Base-by-base conservation (phyloP, 2,797 vertebrate species). In the Malacoctenus gilli region DNA sequence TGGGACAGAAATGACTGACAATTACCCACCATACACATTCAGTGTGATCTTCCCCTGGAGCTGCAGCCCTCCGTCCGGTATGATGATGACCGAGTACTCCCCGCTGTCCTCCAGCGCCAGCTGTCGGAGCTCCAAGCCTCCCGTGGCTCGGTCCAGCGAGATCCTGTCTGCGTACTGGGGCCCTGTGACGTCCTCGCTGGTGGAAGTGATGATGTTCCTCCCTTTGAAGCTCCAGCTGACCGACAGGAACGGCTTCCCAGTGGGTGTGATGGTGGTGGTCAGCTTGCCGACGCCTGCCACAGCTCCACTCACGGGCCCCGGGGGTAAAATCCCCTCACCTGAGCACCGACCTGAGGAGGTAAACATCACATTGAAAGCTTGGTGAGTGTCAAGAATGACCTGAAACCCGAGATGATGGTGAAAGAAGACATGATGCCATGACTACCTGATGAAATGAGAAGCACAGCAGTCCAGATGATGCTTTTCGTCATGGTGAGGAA, bases 201-300 rank as follows among this genome's bases (percentile, higher is more conserved):
- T 85, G 58, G 79, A 86, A 9, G 68, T 90, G 79, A 90, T 79
- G 64, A 90, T 76, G 64, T 79, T 86, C 4, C 10, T 0, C 0
- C 9, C 66, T 14, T 68, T 78, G 54, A 88, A 87, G 52, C n/a
- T 80, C 89, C 86, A 90, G 71, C 67, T 84, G 52, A 90, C 43
- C 0, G 79, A 76, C 41, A 75, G 20, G 34, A 88, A 86, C 0
- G 83, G 72, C 0, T 2, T 75, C n/a, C 38, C 14, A 0, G 79
- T 13, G 32, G 79, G 79, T 13, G 0, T 31, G 4, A 87, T 80
- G 60, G 11, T 66, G 38, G 53, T 87, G 59, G 36, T 50, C 75
- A 88, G 82, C 47, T 13, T 77, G 55, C 85, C 78, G 4, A 6
- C 53, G n/a, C 67, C 74, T 2, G 55, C 75, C 15, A 79, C 73